Evolutionary conservation across 2,888 invertebrate genomes (phyloP), one percentile per base, ranked within the genome.

Genomic region (Caenorhabditis sp.): DNA sequence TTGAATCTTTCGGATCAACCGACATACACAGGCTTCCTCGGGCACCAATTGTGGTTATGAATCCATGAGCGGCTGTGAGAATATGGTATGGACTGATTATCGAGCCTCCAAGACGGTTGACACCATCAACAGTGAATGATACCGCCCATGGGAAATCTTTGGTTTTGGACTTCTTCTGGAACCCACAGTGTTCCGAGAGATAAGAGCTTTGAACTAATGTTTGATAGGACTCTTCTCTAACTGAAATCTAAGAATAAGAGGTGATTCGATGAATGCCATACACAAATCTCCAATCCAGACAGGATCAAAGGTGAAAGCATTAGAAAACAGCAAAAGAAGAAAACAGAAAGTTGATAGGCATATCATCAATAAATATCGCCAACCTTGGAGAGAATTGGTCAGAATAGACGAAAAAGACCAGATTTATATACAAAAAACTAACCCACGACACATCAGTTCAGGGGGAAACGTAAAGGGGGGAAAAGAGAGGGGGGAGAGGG

Each of bases 1-100:
- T 79, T 0, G 65, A 20, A 40, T 71, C 37, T 28, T 53, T 76
- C n/a, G 40, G 55, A 61, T 53, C 61, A 3, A 28, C 4, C 9
- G 62, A 18, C 77, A 69, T 26, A 55, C 82, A 82, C 20, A 79
- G 44, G n/a, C 40, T 72, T 0, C 78, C 64, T 15, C 68, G 28
- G 1, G 55, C 50, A 0, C 81, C 81, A 15, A 74, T 80, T 22
- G 89, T 88, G 18, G 85, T 82, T 9, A 91, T 64, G 70, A 91
- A 91, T 0, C 89, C 91, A 68, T 91, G 91, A 6, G 91, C 91
- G 0, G 86, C 91, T 1, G 91, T 91, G 8, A 91, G 64, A 65
- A 91, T 89, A 61, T 91, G 91, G 68, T 86, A 90, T 0, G 90
- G 91, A 15, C 89, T 89, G 51, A 91, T 90, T 8, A 91, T 87